A percentile compares a stretch with the other conserved stretches of the same genome.
phyloP scores from a whole-genome alignment of 2,888 invertebrate genomes.

The Aleiodes leptofemur region DNA sequence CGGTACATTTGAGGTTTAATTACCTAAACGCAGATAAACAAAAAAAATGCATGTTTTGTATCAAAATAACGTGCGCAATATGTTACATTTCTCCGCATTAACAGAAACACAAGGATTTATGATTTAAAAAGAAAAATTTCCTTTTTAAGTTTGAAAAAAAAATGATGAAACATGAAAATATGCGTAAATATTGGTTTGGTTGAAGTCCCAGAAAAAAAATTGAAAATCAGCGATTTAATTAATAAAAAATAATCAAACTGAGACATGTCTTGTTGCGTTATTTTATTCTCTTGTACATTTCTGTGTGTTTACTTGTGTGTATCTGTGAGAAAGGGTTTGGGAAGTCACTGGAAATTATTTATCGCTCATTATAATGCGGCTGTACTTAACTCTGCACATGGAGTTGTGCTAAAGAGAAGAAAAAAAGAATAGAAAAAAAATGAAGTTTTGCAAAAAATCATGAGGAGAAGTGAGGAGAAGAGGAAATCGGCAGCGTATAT shows the following conservation, averaged over 20 bases:
- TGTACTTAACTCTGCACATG: constrained; percentile 53
- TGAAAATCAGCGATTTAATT: background rate
- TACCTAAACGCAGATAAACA: too few relatives aligned
- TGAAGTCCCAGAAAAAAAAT: background rate
- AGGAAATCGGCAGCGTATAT: constrained; percentile 63
- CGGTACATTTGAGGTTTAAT: too few relatives aligned
- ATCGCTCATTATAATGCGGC: constrained; percentile 69
- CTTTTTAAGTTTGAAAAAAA: too few relatives aligned
- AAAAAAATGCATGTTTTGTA: too few relatives aligned
- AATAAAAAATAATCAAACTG: background rate
- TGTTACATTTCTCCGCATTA: too few relatives aligned
- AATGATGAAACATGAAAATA: background rate
- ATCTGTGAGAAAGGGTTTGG: constrained; percentile 31
- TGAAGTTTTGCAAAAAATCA: constrained; percentile 20
- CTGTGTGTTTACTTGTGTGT: constrained; percentile 8
- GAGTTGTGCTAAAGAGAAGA: constrained; percentile 13
- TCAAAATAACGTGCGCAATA: too few relatives aligned
- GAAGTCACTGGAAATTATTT: constrained; percentile 65
- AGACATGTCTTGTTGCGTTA: background rate
- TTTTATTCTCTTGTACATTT: constrained; percentile 20
- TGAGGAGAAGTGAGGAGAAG: constrained; percentile 17
- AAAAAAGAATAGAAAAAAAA: background rate
- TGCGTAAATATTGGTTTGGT: background rate
- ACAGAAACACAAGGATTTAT: too few relatives aligned
- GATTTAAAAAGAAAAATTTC: too few relatives aligned